Evolutionary conservation across 2,113 vertebrate genomes (phyloP).

Genomic region (Parotia lawesii): DNA sequence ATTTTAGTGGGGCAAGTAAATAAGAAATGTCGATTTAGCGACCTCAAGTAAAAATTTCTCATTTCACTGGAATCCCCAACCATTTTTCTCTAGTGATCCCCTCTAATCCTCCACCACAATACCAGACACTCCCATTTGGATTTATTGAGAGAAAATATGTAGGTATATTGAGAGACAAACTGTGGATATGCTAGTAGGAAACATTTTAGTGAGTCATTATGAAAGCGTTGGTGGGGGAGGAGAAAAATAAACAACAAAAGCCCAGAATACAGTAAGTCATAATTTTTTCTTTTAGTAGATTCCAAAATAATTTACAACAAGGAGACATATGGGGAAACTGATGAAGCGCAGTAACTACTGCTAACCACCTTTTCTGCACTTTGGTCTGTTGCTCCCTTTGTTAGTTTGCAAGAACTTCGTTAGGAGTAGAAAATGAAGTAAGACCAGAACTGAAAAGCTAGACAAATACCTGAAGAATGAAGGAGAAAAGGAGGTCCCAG

Average conservation of each 20-base stretch:
- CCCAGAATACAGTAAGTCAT: background rate
- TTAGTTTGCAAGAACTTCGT: background rate
- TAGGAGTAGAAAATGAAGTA: background rate
- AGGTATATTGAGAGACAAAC: background rate
- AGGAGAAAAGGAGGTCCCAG: background rate
- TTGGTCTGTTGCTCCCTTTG: background rate
- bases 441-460: background rate
- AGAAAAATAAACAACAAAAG: background rate
- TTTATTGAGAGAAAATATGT: background rate
- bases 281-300: background rate
- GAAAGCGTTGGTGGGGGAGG: fast-evolving
- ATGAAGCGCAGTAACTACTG: background rate
- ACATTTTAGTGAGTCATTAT: background rate
- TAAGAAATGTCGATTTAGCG: background rate
- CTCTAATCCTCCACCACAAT: fast-evolving
- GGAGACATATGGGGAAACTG: background rate
- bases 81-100: fast-evolving
- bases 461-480: background rate
- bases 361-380: background rate
- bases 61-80: background rate
- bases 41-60: background rate
- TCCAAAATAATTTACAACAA: background rate
- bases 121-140: background rate
- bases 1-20: background rate
- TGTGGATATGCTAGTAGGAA: background rate